Conservation (phyloP, 30 jellyfish, hydroid and myxozoan genomes). For the Aurelia sp. region DNA sequence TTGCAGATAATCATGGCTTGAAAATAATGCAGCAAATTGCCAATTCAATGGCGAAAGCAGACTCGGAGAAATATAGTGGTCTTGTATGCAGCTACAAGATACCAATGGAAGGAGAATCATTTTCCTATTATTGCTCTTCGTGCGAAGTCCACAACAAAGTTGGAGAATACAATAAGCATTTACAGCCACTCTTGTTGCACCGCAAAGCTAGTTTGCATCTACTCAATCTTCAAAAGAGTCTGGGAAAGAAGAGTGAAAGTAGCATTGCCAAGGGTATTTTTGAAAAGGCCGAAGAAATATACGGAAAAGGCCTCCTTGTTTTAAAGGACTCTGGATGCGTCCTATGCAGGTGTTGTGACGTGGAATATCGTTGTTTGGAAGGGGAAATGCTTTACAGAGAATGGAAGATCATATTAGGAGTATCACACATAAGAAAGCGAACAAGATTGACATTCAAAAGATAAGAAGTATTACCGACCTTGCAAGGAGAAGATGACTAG, state of each 20-base stretch:
- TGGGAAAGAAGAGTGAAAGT: constrained; percentile 21
- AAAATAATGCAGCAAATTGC: constrained; percentile 18
- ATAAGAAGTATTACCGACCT: no score
- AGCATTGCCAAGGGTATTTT: constrained; percentile 28
- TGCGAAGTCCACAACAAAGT: neutral
- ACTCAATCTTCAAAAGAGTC: constrained; percentile 9
- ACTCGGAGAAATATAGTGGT: constrained; percentile 22
- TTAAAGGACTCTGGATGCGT: no score
- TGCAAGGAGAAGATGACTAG: no score
- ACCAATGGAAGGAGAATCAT: constrained; percentile 17
- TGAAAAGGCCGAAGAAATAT: constrained; percentile 17
- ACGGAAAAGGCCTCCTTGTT: neutral
- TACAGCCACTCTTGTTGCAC: constrained; percentile 33
- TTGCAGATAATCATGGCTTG: neutral
- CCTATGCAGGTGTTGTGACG: no score
- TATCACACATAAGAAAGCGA: no score
- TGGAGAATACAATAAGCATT: neutral
- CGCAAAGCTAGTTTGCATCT: constrained; percentile 16
- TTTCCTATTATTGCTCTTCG: neutral
- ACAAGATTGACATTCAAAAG: no score
- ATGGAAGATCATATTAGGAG: no score
- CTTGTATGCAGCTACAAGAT: constrained; percentile 26
- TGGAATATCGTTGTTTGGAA: no score
- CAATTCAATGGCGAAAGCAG: constrained; percentile 12
- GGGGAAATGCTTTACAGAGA: no score